A percentile compares a stretch with the other conserved stretches of the same genome.
Evolutionary conservation across 2,113 vertebrate species (phyloP).

Genomic region (Acanthochromis polyacanthus): DNA sequence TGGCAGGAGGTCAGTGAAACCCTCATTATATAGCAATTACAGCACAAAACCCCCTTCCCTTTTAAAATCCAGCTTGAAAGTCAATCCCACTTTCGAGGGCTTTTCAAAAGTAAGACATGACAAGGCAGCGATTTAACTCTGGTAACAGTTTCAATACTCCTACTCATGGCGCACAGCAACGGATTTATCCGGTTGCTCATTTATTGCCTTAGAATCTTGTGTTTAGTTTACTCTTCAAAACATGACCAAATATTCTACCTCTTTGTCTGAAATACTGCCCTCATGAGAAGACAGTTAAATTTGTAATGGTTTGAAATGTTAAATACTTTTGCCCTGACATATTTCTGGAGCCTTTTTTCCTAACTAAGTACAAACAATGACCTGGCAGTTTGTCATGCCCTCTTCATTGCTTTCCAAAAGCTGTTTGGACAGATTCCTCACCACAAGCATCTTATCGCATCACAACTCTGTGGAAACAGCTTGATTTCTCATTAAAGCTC

Average conservation of each 20-base stretch:
- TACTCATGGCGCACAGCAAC: conserved; percentile 38
- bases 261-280: conserved; percentile 40
- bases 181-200: conserved; percentile 37
- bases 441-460: conserved; percentile 13
- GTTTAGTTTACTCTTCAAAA: conserved; percentile 40
- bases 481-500: conserved; percentile 26
- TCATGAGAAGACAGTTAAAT: conserved; percentile 36
- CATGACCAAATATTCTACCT: conserved; percentile 7
- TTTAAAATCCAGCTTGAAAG: conserved; percentile 79
- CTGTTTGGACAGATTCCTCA: conserved; percentile 53
- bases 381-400: conserved; percentile 14
- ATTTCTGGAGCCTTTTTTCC: conserved; percentile 8
- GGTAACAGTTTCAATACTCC: conserved; percentile 68
- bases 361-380: conserved; percentile 25
- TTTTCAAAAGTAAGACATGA: conserved; percentile 77
- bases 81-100: conserved; percentile 72
- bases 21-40: conserved; percentile 91
- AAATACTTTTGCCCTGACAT: conserved; percentile 16
- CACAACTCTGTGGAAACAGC: neutral
- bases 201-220: conserved; percentile 45
- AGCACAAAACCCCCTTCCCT: conserved; percentile 73
- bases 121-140: conserved; percentile 58
- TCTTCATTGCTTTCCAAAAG: conserved; percentile 9
- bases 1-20: conserved; percentile 85
- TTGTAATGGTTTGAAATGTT: conserved; percentile 32